phyloP scores from a whole-genome alignment of 1,140 invertebrate species.

The Achatina immaculata region DNA sequence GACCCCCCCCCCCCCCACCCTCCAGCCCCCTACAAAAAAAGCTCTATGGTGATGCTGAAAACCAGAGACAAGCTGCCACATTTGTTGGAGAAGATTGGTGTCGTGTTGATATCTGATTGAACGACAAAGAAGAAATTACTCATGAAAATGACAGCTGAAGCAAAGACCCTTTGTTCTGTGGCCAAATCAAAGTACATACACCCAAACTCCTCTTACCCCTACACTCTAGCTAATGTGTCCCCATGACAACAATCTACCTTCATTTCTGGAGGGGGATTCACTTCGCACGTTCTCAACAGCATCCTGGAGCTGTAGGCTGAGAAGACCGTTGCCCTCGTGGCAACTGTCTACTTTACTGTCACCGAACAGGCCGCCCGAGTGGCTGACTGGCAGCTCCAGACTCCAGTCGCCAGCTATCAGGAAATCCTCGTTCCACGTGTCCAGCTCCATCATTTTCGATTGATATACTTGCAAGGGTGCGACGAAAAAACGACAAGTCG shows the following conservation, averaged over 20 bases:
- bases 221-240: slow-evolving; percentile 31
- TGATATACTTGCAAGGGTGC: slow-evolving; percentile 4
- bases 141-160: slow-evolving; percentile 10
- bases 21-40: too few relatives aligned
- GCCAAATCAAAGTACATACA: too few relatives aligned
- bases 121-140: too few relatives aligned
- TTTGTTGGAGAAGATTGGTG: too few relatives aligned
- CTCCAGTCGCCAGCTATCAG: slow-evolving; percentile 42
- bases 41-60: too few relatives aligned
- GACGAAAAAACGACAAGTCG: not conserved
- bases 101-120: too few relatives aligned
- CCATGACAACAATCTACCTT: slow-evolving; percentile 20
- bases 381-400: slow-evolving; percentile 34
- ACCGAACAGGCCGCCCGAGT: slow-evolving; percentile 40
- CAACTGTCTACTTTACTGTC: slow-evolving; percentile 32
- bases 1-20: too few relatives aligned
- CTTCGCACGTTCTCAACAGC: slow-evolving; percentile 31
- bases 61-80: too few relatives aligned
- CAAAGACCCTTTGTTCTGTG: too few relatives aligned
- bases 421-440: slow-evolving; percentile 46
- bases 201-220: too few relatives aligned
- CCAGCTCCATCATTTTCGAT: slow-evolving; percentile 35
- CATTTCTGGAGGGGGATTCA: slow-evolving; percentile 35
- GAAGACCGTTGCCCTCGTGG: slow-evolving; percentile 28
- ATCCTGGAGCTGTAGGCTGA: slow-evolving; percentile 42